Conservation (phyloP, 2,113 vertebrate species). For the Dipodomys merriami region DNA sequence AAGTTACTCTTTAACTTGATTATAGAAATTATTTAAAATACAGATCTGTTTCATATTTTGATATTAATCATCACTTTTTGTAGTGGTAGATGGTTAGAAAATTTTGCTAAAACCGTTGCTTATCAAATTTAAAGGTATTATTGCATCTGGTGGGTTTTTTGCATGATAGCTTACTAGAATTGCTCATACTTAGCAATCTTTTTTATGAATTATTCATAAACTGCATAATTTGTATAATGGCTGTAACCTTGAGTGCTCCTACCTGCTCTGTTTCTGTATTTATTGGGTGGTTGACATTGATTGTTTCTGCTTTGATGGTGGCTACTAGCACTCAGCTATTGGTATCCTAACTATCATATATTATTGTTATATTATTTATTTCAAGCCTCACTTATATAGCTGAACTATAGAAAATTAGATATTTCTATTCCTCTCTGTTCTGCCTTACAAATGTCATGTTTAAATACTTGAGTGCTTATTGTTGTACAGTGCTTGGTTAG, state of each 20-base stretch:
- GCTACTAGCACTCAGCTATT: background rate
- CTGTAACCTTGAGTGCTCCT: background rate
- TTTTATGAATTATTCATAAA: conserved; percentile 35
- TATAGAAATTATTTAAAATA: conserved; percentile 27
- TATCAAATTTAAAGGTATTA: conserved; percentile 28
- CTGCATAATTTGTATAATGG: conserved; percentile 30
- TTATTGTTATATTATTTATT: background rate
- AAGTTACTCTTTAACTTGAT: conserved; percentile 31
- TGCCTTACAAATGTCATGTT: conserved; percentile 41
- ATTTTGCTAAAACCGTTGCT: conserved; percentile 25
- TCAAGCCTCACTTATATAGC: conserved; percentile 9
- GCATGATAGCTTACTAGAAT: conserved; percentile 9
- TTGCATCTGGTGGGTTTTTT: conserved; percentile 36
- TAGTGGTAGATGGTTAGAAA: conserved; percentile 30
- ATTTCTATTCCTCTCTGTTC: conserved; percentile 41
- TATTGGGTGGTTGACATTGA: background rate
- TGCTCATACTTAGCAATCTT: background rate
- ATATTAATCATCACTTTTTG: conserved; percentile 33
- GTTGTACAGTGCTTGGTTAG: conserved; percentile 35
- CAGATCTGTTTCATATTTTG: conserved; percentile 45
- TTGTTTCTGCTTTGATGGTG: conserved; percentile 54
- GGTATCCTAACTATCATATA: background rate
- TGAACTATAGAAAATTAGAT: background rate
- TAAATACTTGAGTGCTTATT: conserved; percentile 57
- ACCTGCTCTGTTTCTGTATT: conserved; percentile 31